Base-by-base conservation (phyloP, 2,888 invertebrate species). In the Diarsia dahlii region DNA sequence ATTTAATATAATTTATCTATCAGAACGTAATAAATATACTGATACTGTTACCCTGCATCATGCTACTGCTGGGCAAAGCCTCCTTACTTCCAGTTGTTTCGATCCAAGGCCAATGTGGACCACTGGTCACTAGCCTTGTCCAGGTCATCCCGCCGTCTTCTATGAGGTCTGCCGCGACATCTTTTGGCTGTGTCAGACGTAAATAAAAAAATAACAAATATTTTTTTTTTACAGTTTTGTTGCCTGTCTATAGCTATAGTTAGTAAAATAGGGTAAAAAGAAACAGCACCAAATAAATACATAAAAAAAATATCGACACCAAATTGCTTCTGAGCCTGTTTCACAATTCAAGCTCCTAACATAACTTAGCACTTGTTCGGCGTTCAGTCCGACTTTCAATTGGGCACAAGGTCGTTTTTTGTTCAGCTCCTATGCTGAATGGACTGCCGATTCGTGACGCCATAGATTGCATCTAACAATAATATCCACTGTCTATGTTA, bases 361-460 rank as follows among this genome's bases (percentile, higher is more conserved):
- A 54, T 39, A 75, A 52, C 48, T 50, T 46, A 48, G 63, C 58
- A 73, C 71, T 85, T 68, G 64, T 70, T 62, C 50, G 50, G 64
- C 18, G 50, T 71, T 65, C 28, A 71, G 71, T 54, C 39, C 74
- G 50, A 78, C 88, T 89, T 88, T 89, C 84, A 81, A 87, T 84
- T 60, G 70, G 58, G 72, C 67, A 69, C 84, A 89, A 88, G 88
- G 88, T 76, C 80, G 67, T 69, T 84, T 86, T 84, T 88, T 87
- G 74, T 82, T 52, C 77, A 78, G 58, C 71, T 74, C 71, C 65
- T 71, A 75, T 76, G 77, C 74, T 75, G 81, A 84, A 85, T 82
- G 74, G 74, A 62, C 63, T 34, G 71, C 28, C 73, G 34, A 77
- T 79, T 78, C 62, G 78, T 87, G 75, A 87, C 76, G 80, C 77